Base-by-base conservation (phyloP, 2,797 vertebrate genomes). In the Ctenosaura bakeri region DNA sequence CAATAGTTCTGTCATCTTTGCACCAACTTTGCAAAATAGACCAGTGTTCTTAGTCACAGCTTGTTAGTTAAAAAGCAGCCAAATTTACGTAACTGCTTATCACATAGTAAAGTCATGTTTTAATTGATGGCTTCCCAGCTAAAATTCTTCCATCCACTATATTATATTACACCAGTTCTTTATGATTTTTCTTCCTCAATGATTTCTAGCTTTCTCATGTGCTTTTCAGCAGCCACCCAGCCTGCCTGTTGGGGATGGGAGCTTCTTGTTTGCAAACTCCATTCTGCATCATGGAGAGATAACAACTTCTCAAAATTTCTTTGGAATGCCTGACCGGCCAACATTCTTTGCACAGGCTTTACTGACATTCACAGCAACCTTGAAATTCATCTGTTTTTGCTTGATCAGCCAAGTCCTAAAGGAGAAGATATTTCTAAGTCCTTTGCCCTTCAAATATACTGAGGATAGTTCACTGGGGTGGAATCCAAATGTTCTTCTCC, bases 341-440 rank as follows among this genome's bases (percentile, higher is more conserved):
- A 26, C 38, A 7, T 3, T 22, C 14, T 89, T 85, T 20, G 79
- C 80, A 90, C 13, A 29, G 26, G 10, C 42, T 90, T 86, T 38
- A 32, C 4, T 32, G 20, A 7, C 38, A 2, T 32, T 90, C 69
- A 79, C 85, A 46, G 42, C 91, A 50, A 56, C 76, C 52, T 82
- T 59, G 76, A 7, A 88, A 74, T 35, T 42, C 80, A 78, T 86
- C 82, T 88, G 78, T 85, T 89, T 90, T 83, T 85, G 54, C 90
- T 90, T 87, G 74, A 88, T 86, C 74, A 83, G 3, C 35, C 38
- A 81, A 87, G 42, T 0, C 0, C 24, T 35, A 85, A 50, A 85
- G 35, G 83, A 92, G 16, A 92, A 93, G 88, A 46, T n/a, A 82
- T n/a, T 76, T 71, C 50, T 90, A 52, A 80, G n/a, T 66, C 87